These are phyloP conservation scores for Portevinia maculata DNA, from an alignment of 2,888 invertebrate species.

Conservation along the genomic window DNA sequence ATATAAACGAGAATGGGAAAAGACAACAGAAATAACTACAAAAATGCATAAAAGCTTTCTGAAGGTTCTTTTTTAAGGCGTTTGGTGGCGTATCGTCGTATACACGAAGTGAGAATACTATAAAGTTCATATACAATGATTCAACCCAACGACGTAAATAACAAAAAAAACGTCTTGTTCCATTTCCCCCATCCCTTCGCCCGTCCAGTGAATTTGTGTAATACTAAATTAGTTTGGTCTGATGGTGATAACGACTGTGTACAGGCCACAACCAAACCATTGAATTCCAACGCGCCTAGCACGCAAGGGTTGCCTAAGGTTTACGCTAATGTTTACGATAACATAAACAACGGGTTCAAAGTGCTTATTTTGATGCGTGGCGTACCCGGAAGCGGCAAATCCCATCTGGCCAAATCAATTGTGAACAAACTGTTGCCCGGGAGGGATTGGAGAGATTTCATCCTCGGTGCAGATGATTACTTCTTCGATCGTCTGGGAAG, in stretches of 20 bases:
- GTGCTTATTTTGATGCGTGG: slow-evolving; percentile 91
- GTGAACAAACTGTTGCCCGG: slow-evolving; percentile 76
- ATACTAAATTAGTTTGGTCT: slow-evolving; percentile 65
- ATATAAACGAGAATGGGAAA: too few relatives aligned
- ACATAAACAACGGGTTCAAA: slow-evolving; percentile 84
- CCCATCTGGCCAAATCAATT: slow-evolving; percentile 85
- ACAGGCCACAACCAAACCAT: background rate
- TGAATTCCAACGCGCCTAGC: slow-evolving; percentile 6
- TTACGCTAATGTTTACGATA: slow-evolving; percentile 74
- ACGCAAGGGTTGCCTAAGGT: slow-evolving; percentile 23
- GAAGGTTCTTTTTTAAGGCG: too few relatives aligned
- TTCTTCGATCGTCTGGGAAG: slow-evolving; percentile 84
- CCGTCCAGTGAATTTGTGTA: slow-evolving; percentile 75
- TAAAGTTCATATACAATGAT: too few relatives aligned
- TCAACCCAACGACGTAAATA: too few relatives aligned
- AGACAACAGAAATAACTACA: too few relatives aligned
- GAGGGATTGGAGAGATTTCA: slow-evolving; percentile 82
- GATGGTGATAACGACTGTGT: background rate
- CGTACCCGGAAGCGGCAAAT: slow-evolving; percentile 93
- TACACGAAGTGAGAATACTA: too few relatives aligned
- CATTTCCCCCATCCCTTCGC: too few relatives aligned
- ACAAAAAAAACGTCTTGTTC: background rate
- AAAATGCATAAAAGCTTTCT: too few relatives aligned
- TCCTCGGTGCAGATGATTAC: slow-evolving; percentile 89
- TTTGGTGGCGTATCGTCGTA: too few relatives aligned